These are phyloP conservation scores for Acipenser transmontanus DNA, from an alignment of 2,797 vertebrate genomes.

Conservation along the genomic window DNA sequence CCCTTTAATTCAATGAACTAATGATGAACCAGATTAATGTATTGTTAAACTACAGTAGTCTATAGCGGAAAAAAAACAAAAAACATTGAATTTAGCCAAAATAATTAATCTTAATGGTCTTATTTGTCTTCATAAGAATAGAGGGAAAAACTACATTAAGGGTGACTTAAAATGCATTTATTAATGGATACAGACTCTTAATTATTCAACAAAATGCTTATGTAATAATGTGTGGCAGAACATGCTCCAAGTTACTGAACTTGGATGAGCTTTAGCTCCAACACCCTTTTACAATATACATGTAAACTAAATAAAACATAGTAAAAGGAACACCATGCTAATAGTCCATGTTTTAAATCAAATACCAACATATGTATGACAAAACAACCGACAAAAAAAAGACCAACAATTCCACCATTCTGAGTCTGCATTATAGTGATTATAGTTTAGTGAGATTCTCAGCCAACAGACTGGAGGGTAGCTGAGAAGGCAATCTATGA, in stretches of 20 bases:
- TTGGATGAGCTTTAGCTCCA: slow-evolving; percentile 27
- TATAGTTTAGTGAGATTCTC: slow-evolving; percentile 43
- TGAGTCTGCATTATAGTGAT: slow-evolving; percentile 56
- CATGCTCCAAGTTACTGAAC: slow-evolving; percentile 40
- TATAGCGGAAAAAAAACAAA: too few relatives aligned
- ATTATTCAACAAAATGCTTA: slow-evolving; percentile 63
- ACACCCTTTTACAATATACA: slow-evolving; percentile 48
- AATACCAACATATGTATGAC: slow-evolving; percentile 16
- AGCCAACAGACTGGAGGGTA: slow-evolving; percentile 42
- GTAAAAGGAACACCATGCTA: slow-evolving; percentile 50
- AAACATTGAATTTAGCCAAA: too few relatives aligned
- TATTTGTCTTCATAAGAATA: too few relatives aligned
- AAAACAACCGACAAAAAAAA: slow-evolving; percentile 22
- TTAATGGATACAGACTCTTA: slow-evolving; percentile 71
- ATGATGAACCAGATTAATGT: too few relatives aligned
- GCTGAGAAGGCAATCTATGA: slow-evolving; percentile 60
- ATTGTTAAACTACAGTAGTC: too few relatives aligned
- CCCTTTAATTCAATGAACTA: too few relatives aligned
- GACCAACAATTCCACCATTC: slow-evolving; percentile 39
- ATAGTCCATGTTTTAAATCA: slow-evolving; percentile 43
- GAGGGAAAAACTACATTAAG: neutral
- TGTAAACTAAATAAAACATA: slow-evolving; percentile 70
- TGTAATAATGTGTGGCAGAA: slow-evolving; percentile 61
- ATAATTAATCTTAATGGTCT: too few relatives aligned
- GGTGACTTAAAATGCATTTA: slow-evolving; percentile 65